Evolutionary conservation across 2,113 vertebrate species (phyloP).

Genomic region (Sinocyclocheilus maitianheensis): DNA sequence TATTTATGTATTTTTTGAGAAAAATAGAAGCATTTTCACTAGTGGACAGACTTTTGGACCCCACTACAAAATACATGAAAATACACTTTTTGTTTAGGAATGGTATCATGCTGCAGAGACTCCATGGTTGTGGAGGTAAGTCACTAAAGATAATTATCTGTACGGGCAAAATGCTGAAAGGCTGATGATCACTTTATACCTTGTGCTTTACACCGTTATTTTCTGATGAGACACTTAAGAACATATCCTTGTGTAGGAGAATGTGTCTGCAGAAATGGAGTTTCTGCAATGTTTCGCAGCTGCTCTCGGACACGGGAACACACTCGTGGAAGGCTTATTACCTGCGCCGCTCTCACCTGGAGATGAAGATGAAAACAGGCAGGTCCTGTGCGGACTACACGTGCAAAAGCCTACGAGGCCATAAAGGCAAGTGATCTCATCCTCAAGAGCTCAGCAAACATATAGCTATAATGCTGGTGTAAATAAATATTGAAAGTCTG

Average conservation of each 20-base stretch:
- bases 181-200: background rate
- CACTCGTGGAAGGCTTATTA: conserved; percentile 80
- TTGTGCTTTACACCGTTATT: background rate
- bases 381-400: conserved; percentile 72
- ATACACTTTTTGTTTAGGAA: conserved; percentile 58
- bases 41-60: background rate
- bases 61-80: background rate
- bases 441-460: background rate
- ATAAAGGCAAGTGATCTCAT: conserved; percentile 64
- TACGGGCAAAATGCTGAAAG: background rate
- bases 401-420: conserved; percentile 78
- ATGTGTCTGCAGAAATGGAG: conserved; percentile 78
- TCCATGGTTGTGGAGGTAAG: conserved; percentile 77
- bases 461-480: no score
- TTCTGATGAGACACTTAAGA: background rate
- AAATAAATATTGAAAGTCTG: background rate
- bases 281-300: conserved; percentile 71
- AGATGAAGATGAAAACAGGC: conserved; percentile 76
- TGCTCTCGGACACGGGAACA: conserved; percentile 57
- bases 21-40: background rate
- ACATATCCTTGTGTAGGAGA: conserved; percentile 66
- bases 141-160: background rate
- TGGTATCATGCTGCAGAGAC: conserved; percentile 73
- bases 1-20: no score
- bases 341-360: conserved; percentile 72